phyloP scores from a whole-genome alignment of 2,797 vertebrate species.

The Rhinoraja longicauda region DNA sequence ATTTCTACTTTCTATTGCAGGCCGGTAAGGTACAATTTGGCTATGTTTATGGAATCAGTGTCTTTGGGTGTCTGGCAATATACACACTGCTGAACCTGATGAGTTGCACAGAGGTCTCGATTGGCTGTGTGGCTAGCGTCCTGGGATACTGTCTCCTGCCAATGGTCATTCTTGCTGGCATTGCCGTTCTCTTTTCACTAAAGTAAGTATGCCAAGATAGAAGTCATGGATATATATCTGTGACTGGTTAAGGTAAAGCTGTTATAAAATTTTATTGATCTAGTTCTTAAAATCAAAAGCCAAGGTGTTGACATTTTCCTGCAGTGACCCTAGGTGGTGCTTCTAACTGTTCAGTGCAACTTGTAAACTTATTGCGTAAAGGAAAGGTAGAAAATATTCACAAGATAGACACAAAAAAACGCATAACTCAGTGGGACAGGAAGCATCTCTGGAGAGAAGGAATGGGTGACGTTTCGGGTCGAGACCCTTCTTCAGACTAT shows the following conservation, averaged over 20 bases:
- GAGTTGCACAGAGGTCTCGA: slow-evolving; percentile 61
- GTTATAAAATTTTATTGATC: background rate
- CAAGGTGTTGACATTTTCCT: background rate
- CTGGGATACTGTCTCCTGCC: slow-evolving; percentile 74
- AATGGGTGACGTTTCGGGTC: too few relatives aligned
- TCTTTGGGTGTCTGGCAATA: slow-evolving; percentile 64
- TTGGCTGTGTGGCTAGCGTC: slow-evolving; percentile 73
- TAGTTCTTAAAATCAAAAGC: background rate
- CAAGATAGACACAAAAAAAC: background rate
- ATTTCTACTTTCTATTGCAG: slow-evolving; percentile 51
- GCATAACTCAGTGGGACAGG: too few relatives aligned
- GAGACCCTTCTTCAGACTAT: too few relatives aligned
- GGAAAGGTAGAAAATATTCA: background rate
- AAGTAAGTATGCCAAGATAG: slow-evolving; percentile 60
- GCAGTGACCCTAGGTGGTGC: background rate
- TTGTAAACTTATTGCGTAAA: background rate
- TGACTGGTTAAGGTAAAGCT: background rate
- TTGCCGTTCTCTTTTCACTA: slow-evolving; percentile 62
- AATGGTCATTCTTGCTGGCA: slow-evolving; percentile 67
- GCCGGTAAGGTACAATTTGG: slow-evolving; percentile 74
- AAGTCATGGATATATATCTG: background rate
- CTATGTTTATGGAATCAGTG: slow-evolving; percentile 69
- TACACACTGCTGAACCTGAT: slow-evolving; percentile 66
- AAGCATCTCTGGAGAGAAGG: too few relatives aligned
- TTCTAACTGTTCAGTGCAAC: background rate